Conservation (phyloP, 2,113 vertebrate species). For the Paramisgurnus dabryanus region DNA sequence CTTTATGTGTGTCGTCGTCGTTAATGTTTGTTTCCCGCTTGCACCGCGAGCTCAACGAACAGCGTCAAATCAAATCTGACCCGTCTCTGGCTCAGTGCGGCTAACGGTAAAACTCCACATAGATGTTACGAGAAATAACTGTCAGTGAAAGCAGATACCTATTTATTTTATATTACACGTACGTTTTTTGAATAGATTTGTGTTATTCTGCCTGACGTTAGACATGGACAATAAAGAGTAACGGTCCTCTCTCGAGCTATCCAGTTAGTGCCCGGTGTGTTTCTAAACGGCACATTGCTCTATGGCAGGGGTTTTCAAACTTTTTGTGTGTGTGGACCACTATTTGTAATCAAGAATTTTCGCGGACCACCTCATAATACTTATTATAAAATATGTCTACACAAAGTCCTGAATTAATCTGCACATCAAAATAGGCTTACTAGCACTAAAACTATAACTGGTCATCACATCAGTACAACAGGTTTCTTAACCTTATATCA, state of each 20-base stretch:
- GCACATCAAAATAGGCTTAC: too few relatives aligned
- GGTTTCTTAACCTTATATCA: too few relatives aligned
- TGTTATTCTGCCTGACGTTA: neutral
- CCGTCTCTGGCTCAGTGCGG: conserved; percentile 6
- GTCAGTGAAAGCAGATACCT: neutral
- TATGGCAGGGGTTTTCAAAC: too few relatives aligned
- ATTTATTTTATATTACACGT: neutral
- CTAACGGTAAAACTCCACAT: conserved; percentile 7
- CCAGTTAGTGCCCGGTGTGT: neutral
- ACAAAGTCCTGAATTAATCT: too few relatives aligned
- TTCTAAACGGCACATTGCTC: conserved; percentile 5
- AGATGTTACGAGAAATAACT: neutral
- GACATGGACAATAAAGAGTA: neutral
- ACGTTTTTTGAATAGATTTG: neutral
- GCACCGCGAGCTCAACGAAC: conserved; percentile 15
- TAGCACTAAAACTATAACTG: too few relatives aligned
- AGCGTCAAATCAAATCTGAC: conserved; percentile 26
- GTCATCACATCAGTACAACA: too few relatives aligned
- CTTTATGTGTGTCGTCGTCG: neutral
- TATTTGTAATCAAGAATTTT: too few relatives aligned
- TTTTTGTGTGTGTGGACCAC: too few relatives aligned
- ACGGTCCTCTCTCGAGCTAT: conserved; percentile 5
- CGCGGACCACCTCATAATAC: too few relatives aligned
- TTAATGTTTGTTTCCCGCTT: neutral
- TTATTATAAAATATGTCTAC: too few relatives aligned